These are phyloP conservation scores for Muscicapa adusta DNA, from an alignment of 2,113 vertebrate species.

Conservation along the genomic window DNA sequence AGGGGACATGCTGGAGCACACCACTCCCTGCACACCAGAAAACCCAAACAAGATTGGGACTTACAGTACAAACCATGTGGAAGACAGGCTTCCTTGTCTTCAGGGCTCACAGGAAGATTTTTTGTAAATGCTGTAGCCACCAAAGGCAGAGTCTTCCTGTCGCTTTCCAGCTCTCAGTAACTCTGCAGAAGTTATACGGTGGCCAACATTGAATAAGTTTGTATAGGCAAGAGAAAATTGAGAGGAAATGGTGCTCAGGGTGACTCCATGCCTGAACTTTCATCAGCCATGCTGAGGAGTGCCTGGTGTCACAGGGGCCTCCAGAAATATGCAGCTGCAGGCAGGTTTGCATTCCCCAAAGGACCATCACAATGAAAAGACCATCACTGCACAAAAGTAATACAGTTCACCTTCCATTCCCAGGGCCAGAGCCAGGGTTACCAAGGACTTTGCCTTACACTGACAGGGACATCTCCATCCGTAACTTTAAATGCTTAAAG, in stretches of 20 bases:
- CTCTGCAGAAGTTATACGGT: fast-evolving
- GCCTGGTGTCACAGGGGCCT: neutral
- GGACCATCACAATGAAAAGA: neutral
- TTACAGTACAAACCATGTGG: neutral
- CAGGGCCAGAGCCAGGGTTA: neutral
- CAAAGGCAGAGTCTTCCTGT: neutral
- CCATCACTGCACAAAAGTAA: neutral
- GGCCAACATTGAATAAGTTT: neutral
- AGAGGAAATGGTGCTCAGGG: neutral
- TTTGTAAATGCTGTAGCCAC: neutral
- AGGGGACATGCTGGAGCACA: fast-evolving
- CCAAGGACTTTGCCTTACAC: neutral
- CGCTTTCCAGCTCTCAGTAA: neutral
- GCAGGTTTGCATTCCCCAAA: neutral
- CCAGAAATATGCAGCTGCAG: neutral
- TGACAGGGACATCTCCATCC: neutral
- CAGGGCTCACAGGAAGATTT: neutral
- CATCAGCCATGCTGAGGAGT: neutral
- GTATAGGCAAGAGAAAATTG: neutral
- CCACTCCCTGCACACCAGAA: neutral
- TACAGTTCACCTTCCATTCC: neutral
- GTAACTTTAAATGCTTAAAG: neutral
- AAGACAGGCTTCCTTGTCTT: neutral
- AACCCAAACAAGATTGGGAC: fast-evolving
- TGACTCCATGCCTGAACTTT: neutral